phyloP scores from a whole-genome alignment of 92 coral and sea anemone species.

The Porites cylindrica region DNA sequence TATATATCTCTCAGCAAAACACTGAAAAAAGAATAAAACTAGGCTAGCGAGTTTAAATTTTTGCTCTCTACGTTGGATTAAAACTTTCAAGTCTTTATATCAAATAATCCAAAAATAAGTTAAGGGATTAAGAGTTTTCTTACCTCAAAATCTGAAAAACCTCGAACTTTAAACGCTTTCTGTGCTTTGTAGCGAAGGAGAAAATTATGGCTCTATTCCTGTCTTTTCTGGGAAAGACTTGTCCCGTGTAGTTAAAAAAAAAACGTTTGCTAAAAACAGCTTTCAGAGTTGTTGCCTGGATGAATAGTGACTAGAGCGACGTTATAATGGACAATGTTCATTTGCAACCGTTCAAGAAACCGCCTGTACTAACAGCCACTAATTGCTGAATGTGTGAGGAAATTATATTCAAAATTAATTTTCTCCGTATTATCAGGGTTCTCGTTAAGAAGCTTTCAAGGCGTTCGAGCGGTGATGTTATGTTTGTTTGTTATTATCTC shows the following conservation, averaged over 20 bases:
- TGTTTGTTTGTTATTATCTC: background rate
- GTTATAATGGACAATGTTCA: constrained; percentile 4
- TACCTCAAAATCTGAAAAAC: background rate
- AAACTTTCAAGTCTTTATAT: background rate
- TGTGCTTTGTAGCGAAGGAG: background rate
- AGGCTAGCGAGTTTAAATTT: background rate
- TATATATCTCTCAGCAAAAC: background rate
- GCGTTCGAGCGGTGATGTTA: background rate
- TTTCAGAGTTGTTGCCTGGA: background rate
- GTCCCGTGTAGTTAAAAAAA: too few species aligned
- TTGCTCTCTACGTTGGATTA: background rate
- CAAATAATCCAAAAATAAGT: background rate
- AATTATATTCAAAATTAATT: constrained; percentile 9
- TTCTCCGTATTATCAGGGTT: constrained; percentile 3
- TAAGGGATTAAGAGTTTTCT: background rate
- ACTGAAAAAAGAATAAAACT: too few species aligned
- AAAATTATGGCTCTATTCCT: background rate
- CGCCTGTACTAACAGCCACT: background rate
- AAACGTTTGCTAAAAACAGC: background rate
- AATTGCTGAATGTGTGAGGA: background rate
- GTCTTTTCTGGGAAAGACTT: background rate
- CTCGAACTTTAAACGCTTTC: background rate
- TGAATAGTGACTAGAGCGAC: background rate
- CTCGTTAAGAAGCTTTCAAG: constrained; percentile 5
- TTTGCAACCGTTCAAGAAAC: constrained; percentile 5